Conservation (phyloP, 2,797 vertebrate genomes). For the Cossypha niveicapilla region DNA sequence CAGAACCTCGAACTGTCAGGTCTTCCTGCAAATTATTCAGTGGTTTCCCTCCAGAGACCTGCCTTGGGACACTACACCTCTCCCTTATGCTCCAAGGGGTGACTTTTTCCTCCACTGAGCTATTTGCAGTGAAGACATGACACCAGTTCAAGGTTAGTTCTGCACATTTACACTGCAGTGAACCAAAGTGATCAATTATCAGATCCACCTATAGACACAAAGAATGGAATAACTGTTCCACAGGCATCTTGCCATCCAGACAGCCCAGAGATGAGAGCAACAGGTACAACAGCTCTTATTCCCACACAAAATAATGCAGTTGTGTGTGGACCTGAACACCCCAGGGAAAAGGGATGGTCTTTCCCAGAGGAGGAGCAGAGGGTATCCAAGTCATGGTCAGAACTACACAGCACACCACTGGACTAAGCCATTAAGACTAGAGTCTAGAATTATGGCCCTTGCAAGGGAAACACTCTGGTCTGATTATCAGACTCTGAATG, state of each 20-base stretch:
- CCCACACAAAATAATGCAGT: neutral
- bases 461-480: neutral
- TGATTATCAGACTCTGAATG: neutral
- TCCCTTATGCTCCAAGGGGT: neutral
- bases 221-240: neutral
- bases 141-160: rapidly evolving
- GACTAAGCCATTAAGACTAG: neutral
- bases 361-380: neutral
- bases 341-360: neutral
- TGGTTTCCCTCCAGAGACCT: neutral
- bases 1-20: neutral
- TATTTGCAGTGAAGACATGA: neutral
- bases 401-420: neutral
- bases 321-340: neutral
- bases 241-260: neutral
- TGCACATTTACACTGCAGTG: neutral
- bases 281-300: neutral
- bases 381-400: neutral
- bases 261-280: neutral
- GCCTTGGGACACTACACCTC: neutral
- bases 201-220: neutral
- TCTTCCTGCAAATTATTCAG: neutral
- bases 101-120: neutral
- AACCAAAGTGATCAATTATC: neutral
- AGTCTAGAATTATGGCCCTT: neutral